Conservation (phyloP, 2,888 invertebrate species). For the Drosophila pegasa region DNA sequence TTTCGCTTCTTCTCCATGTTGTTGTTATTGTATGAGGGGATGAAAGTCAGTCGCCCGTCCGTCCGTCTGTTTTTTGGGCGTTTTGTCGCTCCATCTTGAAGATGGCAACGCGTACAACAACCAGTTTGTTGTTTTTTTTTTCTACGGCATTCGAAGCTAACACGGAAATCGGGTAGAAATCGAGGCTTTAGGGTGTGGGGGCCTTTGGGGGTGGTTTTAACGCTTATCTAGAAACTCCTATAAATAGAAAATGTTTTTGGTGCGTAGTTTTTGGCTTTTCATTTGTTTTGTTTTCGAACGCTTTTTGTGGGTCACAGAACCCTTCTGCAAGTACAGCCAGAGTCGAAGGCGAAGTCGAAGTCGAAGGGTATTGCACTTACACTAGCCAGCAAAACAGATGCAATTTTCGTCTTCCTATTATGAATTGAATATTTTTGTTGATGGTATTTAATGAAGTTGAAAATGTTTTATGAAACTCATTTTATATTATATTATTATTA, state of each 20-base stretch:
- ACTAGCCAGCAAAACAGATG: not conserved
- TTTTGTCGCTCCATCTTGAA: slow-evolving; percentile 65
- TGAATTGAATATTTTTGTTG: not conserved
- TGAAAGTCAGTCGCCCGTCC: slow-evolving; percentile 61
- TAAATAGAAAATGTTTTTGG: slow-evolving; percentile 35
- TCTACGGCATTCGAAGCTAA: slow-evolving; percentile 10
- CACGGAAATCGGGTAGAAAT: slow-evolving; percentile 39
- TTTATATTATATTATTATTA: no score
- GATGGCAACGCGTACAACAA: slow-evolving; percentile 70
- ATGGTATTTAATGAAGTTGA: no score
- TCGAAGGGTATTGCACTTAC: slow-evolving; percentile 6
- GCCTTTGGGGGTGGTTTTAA: slow-evolving; percentile 60
- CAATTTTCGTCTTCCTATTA: not conserved
- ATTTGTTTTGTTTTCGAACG: slow-evolving; percentile 10
- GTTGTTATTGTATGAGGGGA: slow-evolving; percentile 61
- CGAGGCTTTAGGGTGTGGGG: slow-evolving; percentile 23
- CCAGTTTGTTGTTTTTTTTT: slow-evolving; percentile 48
- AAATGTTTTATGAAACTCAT: no score
- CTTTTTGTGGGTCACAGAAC: slow-evolving; percentile 41
- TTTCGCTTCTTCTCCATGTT: slow-evolving; percentile 1
- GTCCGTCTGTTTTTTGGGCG: slow-evolving; percentile 51
- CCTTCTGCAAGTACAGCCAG: slow-evolving; percentile 55
- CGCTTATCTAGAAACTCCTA: slow-evolving; percentile 38
- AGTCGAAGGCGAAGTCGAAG: slow-evolving; percentile 37
- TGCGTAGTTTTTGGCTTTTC: slow-evolving; percentile 44